These are phyloP conservation scores for Trachops cirrhosus DNA, from an alignment of 2,797 vertebrate species.

Conservation along the genomic window DNA sequence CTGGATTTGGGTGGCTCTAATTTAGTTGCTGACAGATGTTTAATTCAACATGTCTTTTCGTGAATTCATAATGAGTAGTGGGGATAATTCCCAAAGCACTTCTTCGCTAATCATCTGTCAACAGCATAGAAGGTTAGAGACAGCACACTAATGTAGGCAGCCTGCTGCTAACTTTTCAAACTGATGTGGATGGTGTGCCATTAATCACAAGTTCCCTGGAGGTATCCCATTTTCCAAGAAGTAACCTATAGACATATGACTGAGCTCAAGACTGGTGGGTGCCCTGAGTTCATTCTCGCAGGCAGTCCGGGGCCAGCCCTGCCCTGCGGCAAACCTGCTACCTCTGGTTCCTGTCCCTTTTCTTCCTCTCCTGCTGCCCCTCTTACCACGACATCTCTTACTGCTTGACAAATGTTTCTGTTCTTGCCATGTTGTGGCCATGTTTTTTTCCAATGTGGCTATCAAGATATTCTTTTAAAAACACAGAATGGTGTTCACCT, in stretches of 20 bases:
- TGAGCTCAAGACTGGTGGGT: background rate
- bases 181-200: background rate
- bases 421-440: background rate
- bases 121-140: background rate
- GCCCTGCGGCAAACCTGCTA: accelerated
- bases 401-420: background rate
- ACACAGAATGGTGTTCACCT: background rate
- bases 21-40: slow-evolving; percentile 34
- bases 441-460: accelerated
- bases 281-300: background rate
- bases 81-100: background rate
- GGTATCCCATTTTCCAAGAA: background rate
- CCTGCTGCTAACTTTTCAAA: background rate
- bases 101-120: slow-evolving; percentile 48
- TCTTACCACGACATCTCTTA: accelerated
- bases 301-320: accelerated
- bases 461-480: background rate
- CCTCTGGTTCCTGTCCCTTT: accelerated
- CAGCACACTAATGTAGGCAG: background rate
- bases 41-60: background rate
- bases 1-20: background rate
- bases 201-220: background rate
- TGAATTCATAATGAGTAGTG: background rate
- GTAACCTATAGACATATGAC: background rate
- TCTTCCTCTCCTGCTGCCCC: accelerated